Evolutionary conservation across 2,113 vertebrate genomes (phyloP).

Genomic region (Vulpes vulpes): DNA sequence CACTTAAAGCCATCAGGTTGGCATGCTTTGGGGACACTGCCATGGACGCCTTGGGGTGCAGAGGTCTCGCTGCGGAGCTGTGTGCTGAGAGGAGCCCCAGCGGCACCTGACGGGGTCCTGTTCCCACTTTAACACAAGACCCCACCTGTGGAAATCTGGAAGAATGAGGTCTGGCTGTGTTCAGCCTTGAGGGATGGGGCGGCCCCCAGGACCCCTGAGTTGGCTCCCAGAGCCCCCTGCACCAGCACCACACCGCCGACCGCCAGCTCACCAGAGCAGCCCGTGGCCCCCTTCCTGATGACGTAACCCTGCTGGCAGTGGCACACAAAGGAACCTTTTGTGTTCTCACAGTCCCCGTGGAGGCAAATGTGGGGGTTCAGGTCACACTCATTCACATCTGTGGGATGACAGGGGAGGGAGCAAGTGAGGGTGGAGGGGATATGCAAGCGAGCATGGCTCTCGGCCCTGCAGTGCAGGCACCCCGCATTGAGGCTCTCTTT

Average conservation of each 20-base stretch:
- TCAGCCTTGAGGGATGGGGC: not conserved
- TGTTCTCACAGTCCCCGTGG: constrained; percentile 96
- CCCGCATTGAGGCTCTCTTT: not conserved
- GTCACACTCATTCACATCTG: constrained; percentile 96
- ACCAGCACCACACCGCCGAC: not conserved
- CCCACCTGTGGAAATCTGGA: not conserved
- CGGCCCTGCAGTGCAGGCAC: accelerated
- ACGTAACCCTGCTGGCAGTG: constrained; percentile 95
- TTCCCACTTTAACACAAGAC: not conserved
- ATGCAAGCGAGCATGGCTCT: not conserved
- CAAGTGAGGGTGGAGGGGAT: not conserved
- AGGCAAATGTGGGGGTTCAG: constrained; percentile 96
- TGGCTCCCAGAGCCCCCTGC: accelerated
- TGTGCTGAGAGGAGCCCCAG: not conserved
- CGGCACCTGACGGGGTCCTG: no score
- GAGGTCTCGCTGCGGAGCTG: not conserved
- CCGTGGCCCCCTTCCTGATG: constrained; percentile 93
- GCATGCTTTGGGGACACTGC: not conserved
- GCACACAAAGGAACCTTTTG: constrained; percentile 96
- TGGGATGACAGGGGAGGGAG: not conserved
- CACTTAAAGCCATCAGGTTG: not conserved
- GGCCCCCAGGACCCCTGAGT: not conserved
- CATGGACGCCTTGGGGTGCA: not conserved
- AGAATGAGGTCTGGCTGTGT: not conserved
- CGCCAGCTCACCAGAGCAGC: constrained; percentile 92